Conservation (phyloP, 2,113 vertebrate species). For the Pleuronectes platessa region DNA sequence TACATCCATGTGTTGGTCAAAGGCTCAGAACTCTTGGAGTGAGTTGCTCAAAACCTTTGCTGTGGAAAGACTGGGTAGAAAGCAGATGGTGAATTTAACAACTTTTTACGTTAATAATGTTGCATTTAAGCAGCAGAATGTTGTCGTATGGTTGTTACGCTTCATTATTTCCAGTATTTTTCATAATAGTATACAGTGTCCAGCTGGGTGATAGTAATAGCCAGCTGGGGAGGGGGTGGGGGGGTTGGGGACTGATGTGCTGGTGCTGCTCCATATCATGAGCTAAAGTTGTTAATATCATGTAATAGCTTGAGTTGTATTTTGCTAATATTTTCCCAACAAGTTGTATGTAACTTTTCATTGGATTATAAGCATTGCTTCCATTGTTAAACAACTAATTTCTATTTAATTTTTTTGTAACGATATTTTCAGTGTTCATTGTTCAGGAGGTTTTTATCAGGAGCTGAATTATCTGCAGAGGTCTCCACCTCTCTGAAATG, state of each 20-base stretch:
- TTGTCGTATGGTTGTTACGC: neutral
- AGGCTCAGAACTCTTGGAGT: too few relatives aligned
- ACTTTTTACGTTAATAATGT: neutral
- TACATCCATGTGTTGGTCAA: too few relatives aligned
- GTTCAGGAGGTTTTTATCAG: too few relatives aligned
- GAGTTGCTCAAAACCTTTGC: too few relatives aligned
- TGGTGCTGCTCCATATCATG: neutral
- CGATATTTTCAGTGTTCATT: neutral
- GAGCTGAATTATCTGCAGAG: too few relatives aligned
- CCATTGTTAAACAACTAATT: neutral
- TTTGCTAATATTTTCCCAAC: neutral
- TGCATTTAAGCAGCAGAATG: neutral
- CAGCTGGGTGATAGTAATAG: neutral
- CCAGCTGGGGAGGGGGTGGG: neutral
- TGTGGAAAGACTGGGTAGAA: neutral
- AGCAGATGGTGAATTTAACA: neutral
- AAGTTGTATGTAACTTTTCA: too few relatives aligned
- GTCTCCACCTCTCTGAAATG: too few relatives aligned
- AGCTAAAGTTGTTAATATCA: neutral
- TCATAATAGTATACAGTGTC: neutral
- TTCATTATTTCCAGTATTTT: neutral
- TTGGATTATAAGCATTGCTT: too few relatives aligned
- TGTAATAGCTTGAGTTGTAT: neutral
- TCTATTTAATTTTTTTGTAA: neutral
- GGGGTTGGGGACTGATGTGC: too few relatives aligned